These are phyloP conservation scores for Mellivora capensis DNA, from an alignment of 2,113 vertebrate species.

Conservation along the genomic window DNA sequence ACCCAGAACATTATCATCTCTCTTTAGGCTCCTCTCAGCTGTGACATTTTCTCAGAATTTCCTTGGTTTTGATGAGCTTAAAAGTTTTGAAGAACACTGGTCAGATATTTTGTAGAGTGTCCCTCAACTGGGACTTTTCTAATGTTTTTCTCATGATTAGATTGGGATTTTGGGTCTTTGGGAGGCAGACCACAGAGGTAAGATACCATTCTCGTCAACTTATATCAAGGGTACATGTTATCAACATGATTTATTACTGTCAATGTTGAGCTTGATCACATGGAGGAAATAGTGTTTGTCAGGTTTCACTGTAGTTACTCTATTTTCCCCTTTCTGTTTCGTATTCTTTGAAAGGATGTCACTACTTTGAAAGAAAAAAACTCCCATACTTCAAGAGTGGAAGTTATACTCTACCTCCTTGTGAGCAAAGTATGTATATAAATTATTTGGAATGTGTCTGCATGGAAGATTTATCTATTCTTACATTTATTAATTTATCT, in stretches of 20 bases:
- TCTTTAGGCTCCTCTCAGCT: not conserved
- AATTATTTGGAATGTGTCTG: not conserved
- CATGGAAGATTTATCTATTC: not conserved
- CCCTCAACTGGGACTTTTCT: not conserved
- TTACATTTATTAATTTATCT: not conserved
- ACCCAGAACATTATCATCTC: not conserved
- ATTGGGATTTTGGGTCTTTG: not conserved
- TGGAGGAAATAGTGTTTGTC: not conserved
- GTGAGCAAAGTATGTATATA: not conserved
- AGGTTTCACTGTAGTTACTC: not conserved
- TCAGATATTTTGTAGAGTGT: not conserved
- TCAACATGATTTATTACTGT: too few species aligned
- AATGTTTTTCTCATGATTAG: not conserved
- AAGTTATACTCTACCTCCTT: not conserved
- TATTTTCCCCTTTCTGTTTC: not conserved
- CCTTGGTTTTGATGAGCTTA: not conserved
- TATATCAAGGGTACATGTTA: not conserved
- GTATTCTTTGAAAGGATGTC: not conserved
- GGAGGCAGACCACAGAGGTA: not conserved
- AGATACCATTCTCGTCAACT: not conserved
- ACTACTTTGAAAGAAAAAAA: not conserved
- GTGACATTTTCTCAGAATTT: not conserved
- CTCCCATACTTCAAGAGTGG: not conserved
- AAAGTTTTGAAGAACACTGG: not conserved
- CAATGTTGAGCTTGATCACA: not conserved